These are phyloP conservation scores for Acanthisitta chloris DNA, from an alignment of 2,113 vertebrate genomes.

Conservation along the genomic window DNA sequence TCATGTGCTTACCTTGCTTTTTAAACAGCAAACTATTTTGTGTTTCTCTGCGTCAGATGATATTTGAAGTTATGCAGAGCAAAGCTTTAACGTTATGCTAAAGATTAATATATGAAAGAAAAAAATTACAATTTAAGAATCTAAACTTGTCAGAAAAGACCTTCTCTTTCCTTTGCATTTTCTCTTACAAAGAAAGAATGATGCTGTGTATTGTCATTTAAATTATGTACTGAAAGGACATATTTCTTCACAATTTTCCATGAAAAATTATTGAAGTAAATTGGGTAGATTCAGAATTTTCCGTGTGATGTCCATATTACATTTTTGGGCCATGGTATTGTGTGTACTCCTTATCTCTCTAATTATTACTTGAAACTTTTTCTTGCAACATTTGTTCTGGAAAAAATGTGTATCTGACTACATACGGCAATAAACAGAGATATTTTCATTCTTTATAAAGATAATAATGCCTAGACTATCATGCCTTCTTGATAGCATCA, in stretches of 20 bases:
- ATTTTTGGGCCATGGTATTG: not conserved
- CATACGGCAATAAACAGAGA: not conserved
- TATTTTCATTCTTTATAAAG: not conserved
- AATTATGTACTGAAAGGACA: not conserved
- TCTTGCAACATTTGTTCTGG: not conserved
- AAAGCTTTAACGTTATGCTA: not conserved
- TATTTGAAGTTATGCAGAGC: not conserved
- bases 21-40: not conserved
- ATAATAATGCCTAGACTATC: not conserved
- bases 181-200: not conserved
- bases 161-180: not conserved
- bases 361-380: not conserved
- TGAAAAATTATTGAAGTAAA: not conserved
- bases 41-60: not conserved
- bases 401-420: not conserved
- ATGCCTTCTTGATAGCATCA: not conserved
- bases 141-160: not conserved
- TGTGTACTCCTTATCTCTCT: not conserved
- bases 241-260: not conserved
- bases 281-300: not conserved
- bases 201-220: not conserved
- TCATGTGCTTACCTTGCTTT: not conserved
- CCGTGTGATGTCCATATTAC: not conserved
- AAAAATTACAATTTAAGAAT: not conserved
- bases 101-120: not conserved